phyloP scores from a whole-genome alignment of 2,113 vertebrate genomes.

The Falco punctatus region DNA sequence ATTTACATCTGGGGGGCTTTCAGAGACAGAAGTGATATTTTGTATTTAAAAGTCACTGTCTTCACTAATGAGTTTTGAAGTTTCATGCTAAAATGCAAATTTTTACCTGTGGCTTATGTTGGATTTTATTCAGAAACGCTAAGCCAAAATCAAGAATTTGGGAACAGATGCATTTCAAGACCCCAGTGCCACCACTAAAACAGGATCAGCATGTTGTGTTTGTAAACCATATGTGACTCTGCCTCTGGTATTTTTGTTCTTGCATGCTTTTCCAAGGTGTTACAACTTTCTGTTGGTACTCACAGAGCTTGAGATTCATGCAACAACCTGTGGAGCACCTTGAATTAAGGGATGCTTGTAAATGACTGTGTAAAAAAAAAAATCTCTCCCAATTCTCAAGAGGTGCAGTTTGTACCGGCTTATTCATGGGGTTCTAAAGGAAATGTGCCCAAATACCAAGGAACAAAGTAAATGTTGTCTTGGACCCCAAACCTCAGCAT shows the following conservation, averaged over 20 bases:
- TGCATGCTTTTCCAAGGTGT: background rate
- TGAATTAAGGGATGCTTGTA: background rate
- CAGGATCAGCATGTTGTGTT: background rate
- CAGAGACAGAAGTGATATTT: background rate
- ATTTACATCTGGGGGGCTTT: background rate
- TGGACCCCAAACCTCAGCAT: background rate
- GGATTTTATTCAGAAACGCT: background rate
- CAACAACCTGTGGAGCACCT: background rate
- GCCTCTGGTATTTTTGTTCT: background rate
- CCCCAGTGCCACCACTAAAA: background rate
- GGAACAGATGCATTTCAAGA: background rate
- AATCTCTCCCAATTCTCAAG: accelerated
- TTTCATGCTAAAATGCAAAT: background rate
- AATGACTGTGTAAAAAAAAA: background rate
- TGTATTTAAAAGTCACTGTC: background rate
- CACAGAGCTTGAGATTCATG: background rate
- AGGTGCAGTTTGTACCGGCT: background rate
- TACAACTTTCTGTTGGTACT: background rate
- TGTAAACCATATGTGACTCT: background rate
- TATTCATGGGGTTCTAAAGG: background rate
- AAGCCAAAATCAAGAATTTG: background rate
- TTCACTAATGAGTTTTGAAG: background rate
- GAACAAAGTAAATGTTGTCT: background rate
- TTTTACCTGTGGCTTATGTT: background rate
- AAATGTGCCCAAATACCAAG: background rate